phyloP scores from a whole-genome alignment of 2,888 invertebrate genomes.

The Parapristionchus giblindavisi region DNA sequence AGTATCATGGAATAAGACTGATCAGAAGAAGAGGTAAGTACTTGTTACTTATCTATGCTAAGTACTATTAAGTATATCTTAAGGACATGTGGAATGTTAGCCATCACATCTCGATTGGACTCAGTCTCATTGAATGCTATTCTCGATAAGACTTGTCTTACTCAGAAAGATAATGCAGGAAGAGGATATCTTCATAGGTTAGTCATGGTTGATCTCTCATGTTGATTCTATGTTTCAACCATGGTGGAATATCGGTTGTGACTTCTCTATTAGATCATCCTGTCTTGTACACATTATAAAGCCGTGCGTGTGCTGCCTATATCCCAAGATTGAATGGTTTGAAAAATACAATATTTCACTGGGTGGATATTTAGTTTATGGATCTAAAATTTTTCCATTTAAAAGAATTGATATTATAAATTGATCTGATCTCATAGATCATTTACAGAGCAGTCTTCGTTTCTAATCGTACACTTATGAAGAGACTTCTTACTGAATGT shows the following conservation, averaged over 20 bases:
- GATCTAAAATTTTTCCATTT: not conserved
- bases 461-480: constrained; percentile 7
- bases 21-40: not conserved
- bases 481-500: not conserved
- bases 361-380: not conserved
- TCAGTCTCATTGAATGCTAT: not conserved
- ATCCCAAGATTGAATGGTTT: not conserved
- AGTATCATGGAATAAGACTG: not conserved
- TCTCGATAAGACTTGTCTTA: constrained; percentile 12
- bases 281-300: no score
- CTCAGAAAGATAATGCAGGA: constrained; percentile 22
- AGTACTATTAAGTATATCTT: not conserved
- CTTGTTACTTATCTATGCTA: not conserved
- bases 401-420: not conserved
- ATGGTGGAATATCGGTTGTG: not conserved
- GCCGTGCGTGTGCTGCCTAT: no score
- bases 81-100: constrained; percentile 34
- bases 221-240: not conserved
- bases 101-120: constrained; percentile 21
- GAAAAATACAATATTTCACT: not conserved
- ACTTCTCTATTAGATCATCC: no score
- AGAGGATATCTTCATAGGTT: constrained; percentile 37
- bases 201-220: not conserved
- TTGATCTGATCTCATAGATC: no score
- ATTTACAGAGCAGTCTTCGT: constrained; percentile 27